Percentiles rank a stretch among this genome's conserved stretches.
Conservation (phyloP, 37 sponge, comb jelly and placozoan genomes). For the Spongilla lacustris region DNA sequence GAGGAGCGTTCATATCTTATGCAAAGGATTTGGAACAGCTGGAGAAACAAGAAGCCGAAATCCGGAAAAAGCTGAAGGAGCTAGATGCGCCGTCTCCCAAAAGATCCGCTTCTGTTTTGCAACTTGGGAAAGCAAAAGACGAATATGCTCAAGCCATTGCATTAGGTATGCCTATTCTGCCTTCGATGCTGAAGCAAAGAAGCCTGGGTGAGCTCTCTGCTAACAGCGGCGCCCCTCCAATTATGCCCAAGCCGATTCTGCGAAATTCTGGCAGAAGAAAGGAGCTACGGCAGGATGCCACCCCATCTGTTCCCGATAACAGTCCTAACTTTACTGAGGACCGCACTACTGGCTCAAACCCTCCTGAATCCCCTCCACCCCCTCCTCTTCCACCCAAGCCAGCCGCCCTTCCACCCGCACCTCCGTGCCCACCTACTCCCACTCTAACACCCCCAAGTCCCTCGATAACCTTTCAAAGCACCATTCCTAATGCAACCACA, state of each 20-base stretch:
- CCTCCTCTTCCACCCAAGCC: not conserved
- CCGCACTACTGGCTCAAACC: not conserved
- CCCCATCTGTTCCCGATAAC: not conserved
- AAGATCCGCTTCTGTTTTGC: not conserved
- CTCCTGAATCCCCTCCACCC: not conserved
- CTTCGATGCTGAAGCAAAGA: not conserved
- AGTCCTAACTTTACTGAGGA: not conserved
- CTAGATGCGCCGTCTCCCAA: not conserved
- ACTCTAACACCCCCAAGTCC: not conserved
- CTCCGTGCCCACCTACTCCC: not conserved
- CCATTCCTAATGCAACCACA: not conserved
- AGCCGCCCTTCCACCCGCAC: not conserved
- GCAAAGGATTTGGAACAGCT: not conserved
- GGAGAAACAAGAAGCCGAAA: not conserved
- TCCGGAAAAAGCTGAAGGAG: not conserved
- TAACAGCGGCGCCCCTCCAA: not conserved
- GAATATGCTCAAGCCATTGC: not conserved
- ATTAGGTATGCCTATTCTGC: not conserved
- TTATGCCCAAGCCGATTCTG: not conserved
- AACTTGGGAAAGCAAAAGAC: not conserved
- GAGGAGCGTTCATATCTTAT: not conserved
- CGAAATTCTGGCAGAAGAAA: not conserved
- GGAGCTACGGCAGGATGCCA: not conserved
- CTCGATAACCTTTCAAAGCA: not conserved
- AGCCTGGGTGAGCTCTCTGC: not conserved